These are phyloP conservation scores for Trilocha varians DNA, from an alignment of 2,888 invertebrate species.

Conservation along the genomic window DNA sequence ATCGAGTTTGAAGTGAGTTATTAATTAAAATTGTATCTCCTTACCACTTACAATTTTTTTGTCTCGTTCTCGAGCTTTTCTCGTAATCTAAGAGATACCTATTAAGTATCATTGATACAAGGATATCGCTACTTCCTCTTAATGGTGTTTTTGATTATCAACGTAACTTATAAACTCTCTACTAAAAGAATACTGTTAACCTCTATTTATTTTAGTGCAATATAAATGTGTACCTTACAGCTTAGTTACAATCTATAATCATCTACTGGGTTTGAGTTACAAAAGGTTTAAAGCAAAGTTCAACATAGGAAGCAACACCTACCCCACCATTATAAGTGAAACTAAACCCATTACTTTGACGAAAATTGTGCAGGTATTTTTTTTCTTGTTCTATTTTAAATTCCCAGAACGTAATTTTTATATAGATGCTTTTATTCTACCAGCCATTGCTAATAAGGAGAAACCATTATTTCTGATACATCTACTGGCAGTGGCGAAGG, in stretches of 20 bases:
- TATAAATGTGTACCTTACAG: constrained; percentile 46
- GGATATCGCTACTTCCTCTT: no score
- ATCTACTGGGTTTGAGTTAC: constrained; percentile 72
- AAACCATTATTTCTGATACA: no score
- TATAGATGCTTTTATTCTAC: no score
- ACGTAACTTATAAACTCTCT: background rate
- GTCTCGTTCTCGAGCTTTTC: no score
- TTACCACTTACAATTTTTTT: no score
- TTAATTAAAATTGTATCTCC: background rate
- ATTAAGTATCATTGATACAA: no score
- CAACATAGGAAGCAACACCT: constrained; percentile 82
- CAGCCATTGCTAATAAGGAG: no score
- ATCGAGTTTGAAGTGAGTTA: constrained; percentile 67
- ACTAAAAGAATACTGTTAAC: background rate
- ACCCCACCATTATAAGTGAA: constrained; percentile 79
- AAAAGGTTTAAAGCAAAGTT: constrained; percentile 71
- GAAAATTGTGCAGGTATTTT: constrained; percentile 79
- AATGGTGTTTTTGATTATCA: no score
- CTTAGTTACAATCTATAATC: constrained; percentile 76
- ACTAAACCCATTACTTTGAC: constrained; percentile 81
- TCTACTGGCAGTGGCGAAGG: no score
- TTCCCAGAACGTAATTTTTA: no score
- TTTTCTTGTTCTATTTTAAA: constrained; percentile 5
- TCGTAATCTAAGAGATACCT: no score
- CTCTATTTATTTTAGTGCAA: background rate